Percentiles rank a stretch among this genome's conserved stretches.
phyloP scores from a whole-genome alignment of 2,113 vertebrate species.

The Bos taurus region DNA sequence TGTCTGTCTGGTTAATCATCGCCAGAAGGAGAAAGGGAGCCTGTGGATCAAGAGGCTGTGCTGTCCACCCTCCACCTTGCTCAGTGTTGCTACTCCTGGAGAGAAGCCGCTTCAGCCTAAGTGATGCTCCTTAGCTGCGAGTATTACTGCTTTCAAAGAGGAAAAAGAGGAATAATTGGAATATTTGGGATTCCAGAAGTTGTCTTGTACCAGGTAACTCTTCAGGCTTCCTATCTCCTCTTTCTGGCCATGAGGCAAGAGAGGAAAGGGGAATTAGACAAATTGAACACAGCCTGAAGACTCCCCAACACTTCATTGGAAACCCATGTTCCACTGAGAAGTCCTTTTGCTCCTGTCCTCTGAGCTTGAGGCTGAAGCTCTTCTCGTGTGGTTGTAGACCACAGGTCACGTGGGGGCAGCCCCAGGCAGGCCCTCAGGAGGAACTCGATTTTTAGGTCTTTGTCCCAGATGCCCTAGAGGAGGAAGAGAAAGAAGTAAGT shows the following conservation, averaged over 20 bases:
- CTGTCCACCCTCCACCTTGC: too few relatives aligned
- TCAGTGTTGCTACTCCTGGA: neutral
- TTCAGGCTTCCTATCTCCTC: neutral
- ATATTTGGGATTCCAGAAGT: conserved; percentile 54
- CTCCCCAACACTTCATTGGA: neutral
- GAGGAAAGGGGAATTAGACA: neutral
- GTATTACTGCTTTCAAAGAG: neutral
- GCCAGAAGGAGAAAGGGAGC: neutral
- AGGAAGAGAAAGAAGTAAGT: neutral
- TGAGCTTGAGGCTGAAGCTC: neutral
- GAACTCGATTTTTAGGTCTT: neutral
- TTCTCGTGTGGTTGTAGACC: neutral
- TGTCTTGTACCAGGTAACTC: conserved; percentile 27
- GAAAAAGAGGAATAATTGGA: neutral
- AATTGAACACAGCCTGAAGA: rapidly evolving
- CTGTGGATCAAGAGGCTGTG: neutral
- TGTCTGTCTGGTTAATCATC: neutral
- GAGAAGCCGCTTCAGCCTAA: neutral
- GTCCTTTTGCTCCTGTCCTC: neutral
- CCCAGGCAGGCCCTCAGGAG: neutral
- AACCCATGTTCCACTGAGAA: neutral
- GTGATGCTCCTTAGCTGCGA: neutral
- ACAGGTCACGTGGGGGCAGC: neutral
- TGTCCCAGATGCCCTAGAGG: neutral
- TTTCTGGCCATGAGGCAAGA: neutral